These are phyloP conservation scores for Meandrina meandrites DNA, from an alignment of 92 coral and sea anemone genomes.

Conservation along the genomic window DNA sequence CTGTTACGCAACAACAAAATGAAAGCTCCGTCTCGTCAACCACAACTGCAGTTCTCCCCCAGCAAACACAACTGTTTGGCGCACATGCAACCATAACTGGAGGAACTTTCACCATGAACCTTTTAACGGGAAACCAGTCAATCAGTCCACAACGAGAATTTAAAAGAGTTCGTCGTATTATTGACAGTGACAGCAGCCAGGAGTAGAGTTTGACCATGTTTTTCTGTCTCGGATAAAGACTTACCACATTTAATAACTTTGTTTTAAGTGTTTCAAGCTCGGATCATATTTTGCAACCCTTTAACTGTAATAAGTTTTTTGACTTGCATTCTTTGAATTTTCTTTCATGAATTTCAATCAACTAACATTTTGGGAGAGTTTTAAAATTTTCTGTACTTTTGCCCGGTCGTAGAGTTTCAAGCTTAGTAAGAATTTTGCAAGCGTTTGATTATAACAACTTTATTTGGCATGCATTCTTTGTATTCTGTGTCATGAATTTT, in stretches of 20 bases:
- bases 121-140: neutral
- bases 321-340: too few species aligned
- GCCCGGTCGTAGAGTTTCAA: neutral
- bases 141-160: neutral
- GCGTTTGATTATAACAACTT: conserved; percentile 1
- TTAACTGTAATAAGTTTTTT: too few species aligned
- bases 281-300: neutral
- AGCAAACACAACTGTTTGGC: conserved; percentile 7
- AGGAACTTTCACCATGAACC: conserved; percentile 1
- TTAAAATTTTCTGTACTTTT: neutral
- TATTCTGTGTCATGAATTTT: neutral
- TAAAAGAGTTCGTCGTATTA: neutral
- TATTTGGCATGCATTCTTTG: neutral
- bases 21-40: neutral
- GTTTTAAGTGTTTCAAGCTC: neutral
- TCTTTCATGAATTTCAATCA: neutral
- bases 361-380: conserved; percentile 16
- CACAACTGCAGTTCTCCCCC: neutral
- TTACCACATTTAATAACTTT: neutral
- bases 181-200: neutral
- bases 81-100: neutral
- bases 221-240: neutral
- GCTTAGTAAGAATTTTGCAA: conserved; percentile 7
- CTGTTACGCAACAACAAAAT: too few species aligned
- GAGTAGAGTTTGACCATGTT: neutral